Conservation (phyloP, 1,140 invertebrate genomes). For the Drosophila bifasciata region DNA sequence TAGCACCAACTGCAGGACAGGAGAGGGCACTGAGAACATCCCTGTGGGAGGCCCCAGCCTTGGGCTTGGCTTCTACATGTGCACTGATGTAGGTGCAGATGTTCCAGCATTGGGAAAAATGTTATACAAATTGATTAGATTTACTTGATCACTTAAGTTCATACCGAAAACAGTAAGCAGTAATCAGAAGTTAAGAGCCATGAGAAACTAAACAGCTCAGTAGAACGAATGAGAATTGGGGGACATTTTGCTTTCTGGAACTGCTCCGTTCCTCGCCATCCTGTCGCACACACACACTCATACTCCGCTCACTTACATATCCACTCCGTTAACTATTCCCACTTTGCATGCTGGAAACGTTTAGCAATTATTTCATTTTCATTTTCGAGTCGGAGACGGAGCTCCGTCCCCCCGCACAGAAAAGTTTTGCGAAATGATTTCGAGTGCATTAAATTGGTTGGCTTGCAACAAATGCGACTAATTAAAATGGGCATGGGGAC, state of each 20-base stretch:
- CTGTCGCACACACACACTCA: constrained; percentile 26
- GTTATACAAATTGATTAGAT: no score
- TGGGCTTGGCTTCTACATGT: constrained; percentile 37
- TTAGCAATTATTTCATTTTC: constrained; percentile 77
- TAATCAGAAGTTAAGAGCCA: no score
- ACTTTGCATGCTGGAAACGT: constrained; percentile 70
- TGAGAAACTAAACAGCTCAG: not conserved
- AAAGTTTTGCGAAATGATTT: constrained; percentile 75
- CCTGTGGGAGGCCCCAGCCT: constrained; percentile 19
- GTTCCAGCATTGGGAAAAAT: not conserved
- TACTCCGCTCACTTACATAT: constrained; percentile 3
- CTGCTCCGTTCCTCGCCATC: not conserved
- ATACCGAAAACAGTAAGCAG: no score
- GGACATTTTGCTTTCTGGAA: not conserved
- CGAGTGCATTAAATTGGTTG: constrained; percentile 79
- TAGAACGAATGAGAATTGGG: not conserved
- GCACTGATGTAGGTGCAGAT: not conserved
- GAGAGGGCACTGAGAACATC: constrained; percentile 1
- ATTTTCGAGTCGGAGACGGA: no score
- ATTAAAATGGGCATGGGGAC: constrained; percentile 71
- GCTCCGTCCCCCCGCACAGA: not conserved
- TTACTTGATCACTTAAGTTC: no score
- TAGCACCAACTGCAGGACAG: constrained; percentile 40
- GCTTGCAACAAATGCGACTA: constrained; percentile 78
- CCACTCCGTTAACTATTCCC: constrained; percentile 40